These are phyloP conservation scores for Hymenochirus boettgeri DNA, from an alignment of 2,113 vertebrate species.

Conservation along the genomic window DNA sequence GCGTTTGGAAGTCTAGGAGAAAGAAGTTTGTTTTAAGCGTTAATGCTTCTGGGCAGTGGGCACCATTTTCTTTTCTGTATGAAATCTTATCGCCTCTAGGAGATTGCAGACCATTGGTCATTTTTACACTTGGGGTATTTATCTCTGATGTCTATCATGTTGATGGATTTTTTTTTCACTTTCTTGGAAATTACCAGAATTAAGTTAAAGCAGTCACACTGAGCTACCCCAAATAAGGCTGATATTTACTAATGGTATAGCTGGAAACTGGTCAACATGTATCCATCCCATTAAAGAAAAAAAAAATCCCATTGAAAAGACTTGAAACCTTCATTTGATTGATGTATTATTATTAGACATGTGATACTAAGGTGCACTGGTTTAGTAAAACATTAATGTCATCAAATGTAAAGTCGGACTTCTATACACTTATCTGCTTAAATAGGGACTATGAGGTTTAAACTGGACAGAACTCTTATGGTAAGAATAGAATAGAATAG, in stretches of 20 bases:
- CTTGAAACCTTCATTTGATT: too few relatives aligned
- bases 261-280: too few relatives aligned
- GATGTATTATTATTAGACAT: too few relatives aligned
- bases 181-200: not conserved
- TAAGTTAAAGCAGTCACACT: not conserved
- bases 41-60: constrained; percentile 7
- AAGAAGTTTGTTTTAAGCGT: constrained; percentile 5
- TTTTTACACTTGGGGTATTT: constrained; percentile 15
- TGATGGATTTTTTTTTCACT: constrained; percentile 18
- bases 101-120: constrained; percentile 1
- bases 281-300: too few relatives aligned
- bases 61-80: constrained; percentile 10
- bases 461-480: constrained; percentile 5
- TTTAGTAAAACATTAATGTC: too few relatives aligned
- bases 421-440: too few relatives aligned
- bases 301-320: too few relatives aligned
- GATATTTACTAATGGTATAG: too few relatives aligned
- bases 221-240: not conserved
- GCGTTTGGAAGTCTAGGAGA: constrained; percentile 11
- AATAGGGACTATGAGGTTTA: constrained; percentile 10
- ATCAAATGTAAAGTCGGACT: too few relatives aligned
- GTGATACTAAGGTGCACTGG: too few relatives aligned
- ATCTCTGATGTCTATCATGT: not conserved
- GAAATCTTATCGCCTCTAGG: not conserved
- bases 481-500: constrained; percentile 24